Conservation (phyloP, 2,113 vertebrate genomes). For the Prunella fulvescens region DNA sequence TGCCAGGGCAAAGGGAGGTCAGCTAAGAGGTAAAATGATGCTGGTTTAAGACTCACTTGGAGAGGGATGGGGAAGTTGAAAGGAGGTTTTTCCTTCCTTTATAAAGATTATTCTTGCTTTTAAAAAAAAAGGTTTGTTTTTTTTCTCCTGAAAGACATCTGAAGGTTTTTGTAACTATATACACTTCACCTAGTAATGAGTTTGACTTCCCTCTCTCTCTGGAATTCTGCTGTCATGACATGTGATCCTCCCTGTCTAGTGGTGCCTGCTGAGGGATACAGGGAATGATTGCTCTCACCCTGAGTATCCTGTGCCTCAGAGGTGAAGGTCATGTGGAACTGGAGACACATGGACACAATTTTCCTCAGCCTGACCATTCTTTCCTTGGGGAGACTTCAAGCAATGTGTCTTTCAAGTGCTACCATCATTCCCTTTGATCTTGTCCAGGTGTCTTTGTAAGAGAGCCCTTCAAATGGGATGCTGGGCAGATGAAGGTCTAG, state of each 20-base stretch:
- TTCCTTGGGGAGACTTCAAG: neutral
- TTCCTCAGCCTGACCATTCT: neutral
- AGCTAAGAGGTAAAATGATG: neutral
- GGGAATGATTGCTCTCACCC: neutral
- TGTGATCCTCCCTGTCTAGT: neutral
- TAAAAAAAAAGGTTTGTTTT: neutral
- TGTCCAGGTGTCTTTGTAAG: neutral
- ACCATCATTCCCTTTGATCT: neutral
- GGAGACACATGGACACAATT: neutral
- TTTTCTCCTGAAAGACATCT: neutral
- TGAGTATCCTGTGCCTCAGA: neutral
- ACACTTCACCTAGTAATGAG: neutral
- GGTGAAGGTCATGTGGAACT: neutral
- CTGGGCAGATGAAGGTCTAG: neutral
- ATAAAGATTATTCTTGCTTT: neutral
- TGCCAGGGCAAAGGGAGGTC: neutral
- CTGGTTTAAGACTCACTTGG: neutral
- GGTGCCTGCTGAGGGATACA: neutral
- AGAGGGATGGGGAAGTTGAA: neutral
- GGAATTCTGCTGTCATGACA: neutral
- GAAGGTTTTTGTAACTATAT: neutral
- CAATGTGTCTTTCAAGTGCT: neutral
- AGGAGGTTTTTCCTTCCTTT: neutral
- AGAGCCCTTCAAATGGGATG: neutral
- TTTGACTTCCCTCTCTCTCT: neutral